Conservation (phyloP, 2,797 vertebrate species). For the Caiman crocodilus region DNA sequence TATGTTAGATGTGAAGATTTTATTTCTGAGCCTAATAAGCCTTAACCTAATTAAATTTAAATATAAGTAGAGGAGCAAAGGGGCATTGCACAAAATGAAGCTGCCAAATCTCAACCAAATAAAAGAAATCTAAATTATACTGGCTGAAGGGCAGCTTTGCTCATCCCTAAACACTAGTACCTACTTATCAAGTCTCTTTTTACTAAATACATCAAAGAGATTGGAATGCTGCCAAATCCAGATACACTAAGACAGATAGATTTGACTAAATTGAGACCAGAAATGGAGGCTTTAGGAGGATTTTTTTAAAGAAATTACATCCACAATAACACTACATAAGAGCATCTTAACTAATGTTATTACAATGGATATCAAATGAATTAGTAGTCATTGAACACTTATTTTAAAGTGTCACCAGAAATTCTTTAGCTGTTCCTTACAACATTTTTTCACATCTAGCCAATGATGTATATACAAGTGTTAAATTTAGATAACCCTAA, state of each 20-base stretch:
- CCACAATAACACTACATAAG: slow-evolving; percentile 19
- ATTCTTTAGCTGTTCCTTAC: slow-evolving; percentile 1
- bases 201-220: slow-evolving; percentile 50
- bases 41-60: slow-evolving; percentile 50
- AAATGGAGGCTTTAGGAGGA: slow-evolving; percentile 44
- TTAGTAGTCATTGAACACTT: slow-evolving; percentile 29
- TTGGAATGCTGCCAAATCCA: slow-evolving; percentile 53
- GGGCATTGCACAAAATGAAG: slow-evolving; percentile 40
- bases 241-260: slow-evolving; percentile 47
- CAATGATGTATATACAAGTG: neutral
- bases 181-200: slow-evolving; percentile 61
- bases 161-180: slow-evolving; percentile 46
- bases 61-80: slow-evolving; percentile 30
- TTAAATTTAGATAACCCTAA: too few species aligned
- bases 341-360: slow-evolving; percentile 29
- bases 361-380: slow-evolving; percentile 41
- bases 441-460: neutral
- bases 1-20: slow-evolving; percentile 56
- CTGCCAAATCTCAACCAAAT: slow-evolving; percentile 45
- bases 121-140: slow-evolving; percentile 59
- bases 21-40: slow-evolving; percentile 53
- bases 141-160: neutral
- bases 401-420: slow-evolving; percentile 26
- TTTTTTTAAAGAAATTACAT: slow-evolving; percentile 58
- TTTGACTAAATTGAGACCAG: slow-evolving; percentile 50